phyloP scores from a whole-genome alignment of 2,797 vertebrate genomes.

The Rhinoraja longicauda region DNA sequence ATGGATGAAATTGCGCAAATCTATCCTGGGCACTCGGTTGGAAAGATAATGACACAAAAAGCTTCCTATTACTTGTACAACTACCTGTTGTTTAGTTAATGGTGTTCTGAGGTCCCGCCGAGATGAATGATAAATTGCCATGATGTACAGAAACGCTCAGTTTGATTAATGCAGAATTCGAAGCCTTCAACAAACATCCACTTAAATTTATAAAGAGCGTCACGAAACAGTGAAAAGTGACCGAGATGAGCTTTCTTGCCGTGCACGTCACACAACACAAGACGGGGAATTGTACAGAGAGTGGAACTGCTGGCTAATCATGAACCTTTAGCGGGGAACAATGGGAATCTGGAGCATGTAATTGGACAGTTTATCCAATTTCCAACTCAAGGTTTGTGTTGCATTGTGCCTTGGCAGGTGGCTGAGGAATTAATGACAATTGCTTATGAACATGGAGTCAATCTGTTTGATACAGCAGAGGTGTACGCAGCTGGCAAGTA shows the following conservation, averaged over 20 bases:
- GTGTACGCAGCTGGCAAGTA: conserved; percentile 70
- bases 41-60: neutral
- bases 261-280: neutral
- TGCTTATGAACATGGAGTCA: conserved; percentile 82
- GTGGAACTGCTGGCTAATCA: neutral
- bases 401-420: conserved; percentile 56
- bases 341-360: neutral
- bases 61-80: neutral
- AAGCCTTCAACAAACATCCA: neutral
- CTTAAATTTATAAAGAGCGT: neutral
- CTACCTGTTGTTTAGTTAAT: neutral
- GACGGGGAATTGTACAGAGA: neutral
- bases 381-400: conserved; percentile 40
- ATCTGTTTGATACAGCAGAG: conserved; percentile 87
- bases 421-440: conserved; percentile 88
- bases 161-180: neutral
- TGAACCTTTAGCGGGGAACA: conserved; percentile 33
- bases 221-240: neutral
- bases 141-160: neutral
- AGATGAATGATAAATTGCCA: neutral
- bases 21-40: neutral
- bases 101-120: neutral
- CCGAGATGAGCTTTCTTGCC: neutral
- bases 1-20: neutral
- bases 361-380: neutral